Evolutionary conservation across 2,113 vertebrate genomes (phyloP), one percentile per base, ranked within the genome.

Genomic region (Maccullochella peelii): DNA sequence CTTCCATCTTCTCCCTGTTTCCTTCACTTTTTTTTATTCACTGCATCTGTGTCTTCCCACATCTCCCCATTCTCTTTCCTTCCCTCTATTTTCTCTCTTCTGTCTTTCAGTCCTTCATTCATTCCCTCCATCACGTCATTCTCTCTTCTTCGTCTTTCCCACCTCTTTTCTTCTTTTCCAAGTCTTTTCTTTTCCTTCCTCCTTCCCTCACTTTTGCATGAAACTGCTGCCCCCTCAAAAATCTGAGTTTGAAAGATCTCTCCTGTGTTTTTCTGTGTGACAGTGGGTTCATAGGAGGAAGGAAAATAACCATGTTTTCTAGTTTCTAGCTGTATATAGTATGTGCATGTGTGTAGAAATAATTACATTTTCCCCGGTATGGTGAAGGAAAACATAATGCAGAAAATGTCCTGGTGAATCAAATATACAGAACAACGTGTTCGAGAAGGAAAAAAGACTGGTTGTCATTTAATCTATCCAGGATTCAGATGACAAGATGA

Each of bases 401-500:
- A 27, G 38, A 50, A 50, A 40, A 12, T 67, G 12, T 44, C 2
- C 20, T 25, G 16, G 5, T 0, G 15, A 44, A 8, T 36, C 23
- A 57, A 72, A 75, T 25, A 33, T 38, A 27, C 20, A 72, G 30
- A 58, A 76, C 36, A 59, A 66, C 11, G 30, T 69, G 5, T 23
- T 42, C 38, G 1, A 50, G 30, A 63, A 52, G 25, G 30, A 10
- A 63, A 71, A n/a, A 63, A 59, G 23, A 20, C 18, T 23, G 6
- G 21, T 4, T 73, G n/a, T 52, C 36, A 77, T 36, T 80, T 77
- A 1, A 55, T 49, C 57, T 58, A 49, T 58, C 10, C 14, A n/a
- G 44, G 30, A 79, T 50, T 82, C 44, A 50, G 25, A 66, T 68
- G 25, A 58, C n/a, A n/a, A n/a, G n/a, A n/a, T n/a, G 57, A 79